phyloP scores from a whole-genome alignment of 2,797 vertebrate genomes.

The Thalassophryne amazonica region DNA sequence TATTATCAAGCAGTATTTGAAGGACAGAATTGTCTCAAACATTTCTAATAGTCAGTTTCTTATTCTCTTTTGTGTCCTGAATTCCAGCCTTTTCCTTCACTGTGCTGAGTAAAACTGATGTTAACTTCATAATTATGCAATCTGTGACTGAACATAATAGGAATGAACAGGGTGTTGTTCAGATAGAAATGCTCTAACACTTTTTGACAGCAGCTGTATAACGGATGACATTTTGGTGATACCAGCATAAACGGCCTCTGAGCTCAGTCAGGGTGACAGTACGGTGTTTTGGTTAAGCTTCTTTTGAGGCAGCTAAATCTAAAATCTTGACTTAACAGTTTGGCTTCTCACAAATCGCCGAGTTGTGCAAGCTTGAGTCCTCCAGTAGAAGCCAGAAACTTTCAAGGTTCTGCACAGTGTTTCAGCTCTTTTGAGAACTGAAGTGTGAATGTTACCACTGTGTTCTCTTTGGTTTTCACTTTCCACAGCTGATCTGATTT shows the following conservation, averaged over 20 bases:
- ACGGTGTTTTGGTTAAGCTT: constrained; percentile 29
- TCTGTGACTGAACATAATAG: constrained; percentile 15
- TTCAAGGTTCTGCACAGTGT: too few relatives aligned
- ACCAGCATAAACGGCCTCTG: constrained; percentile 18
- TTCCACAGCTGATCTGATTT: too few relatives aligned
- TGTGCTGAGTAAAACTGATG: constrained; percentile 13
- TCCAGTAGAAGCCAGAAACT: too few relatives aligned
- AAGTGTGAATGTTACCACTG: too few relatives aligned
- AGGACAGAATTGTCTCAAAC: background rate
- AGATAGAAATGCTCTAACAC: constrained; percentile 6
- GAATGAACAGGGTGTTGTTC: constrained; percentile 17
- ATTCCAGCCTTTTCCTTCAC: constrained; percentile 5
- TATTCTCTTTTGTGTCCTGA: background rate
- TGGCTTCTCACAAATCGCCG: background rate
- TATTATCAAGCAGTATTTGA: background rate
- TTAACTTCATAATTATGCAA: constrained; percentile 28
- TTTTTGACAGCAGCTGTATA: constrained; percentile 6
- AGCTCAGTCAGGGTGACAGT: constrained; percentile 3
- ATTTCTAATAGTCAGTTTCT: background rate
- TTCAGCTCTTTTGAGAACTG: too few relatives aligned
- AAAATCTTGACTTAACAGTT: constrained; percentile 13
- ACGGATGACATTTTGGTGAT: constrained; percentile 28
- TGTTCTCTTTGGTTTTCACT: too few relatives aligned
- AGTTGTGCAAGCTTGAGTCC: too few relatives aligned
- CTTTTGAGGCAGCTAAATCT: constrained; percentile 11